Evolutionary conservation across 2,113 vertebrate genomes (phyloP).

Genomic region (Lepisosteus osseus): DNA sequence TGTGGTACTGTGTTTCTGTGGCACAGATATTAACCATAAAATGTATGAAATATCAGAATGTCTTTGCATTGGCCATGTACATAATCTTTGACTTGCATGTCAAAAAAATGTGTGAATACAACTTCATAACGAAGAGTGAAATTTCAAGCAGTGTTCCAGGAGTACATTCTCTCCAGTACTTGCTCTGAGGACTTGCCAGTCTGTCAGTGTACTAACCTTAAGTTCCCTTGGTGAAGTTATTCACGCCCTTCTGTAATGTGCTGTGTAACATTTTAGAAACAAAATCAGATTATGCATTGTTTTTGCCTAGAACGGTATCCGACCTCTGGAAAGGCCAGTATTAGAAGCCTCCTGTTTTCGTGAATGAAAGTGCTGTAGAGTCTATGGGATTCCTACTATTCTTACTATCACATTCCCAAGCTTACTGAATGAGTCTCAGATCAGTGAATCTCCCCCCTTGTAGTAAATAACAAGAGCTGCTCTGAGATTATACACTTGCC

Average conservation of each 20-base stretch:
- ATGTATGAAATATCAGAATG: not conserved
- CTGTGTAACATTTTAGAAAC: conserved; percentile 40
- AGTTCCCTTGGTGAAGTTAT: conserved; percentile 37
- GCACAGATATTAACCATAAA: not conserved
- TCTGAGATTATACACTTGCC: too few species aligned
- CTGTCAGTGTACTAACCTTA: not conserved
- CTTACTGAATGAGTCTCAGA: too few species aligned
- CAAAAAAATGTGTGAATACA: too few species aligned
- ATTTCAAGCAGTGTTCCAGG: not conserved
- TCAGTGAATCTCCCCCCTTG: too few species aligned
- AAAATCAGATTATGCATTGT: conserved; percentile 47
- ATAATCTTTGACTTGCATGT: too few species aligned
- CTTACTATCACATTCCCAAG: too few species aligned
- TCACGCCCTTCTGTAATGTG: conserved; percentile 28
- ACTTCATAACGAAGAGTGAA: not conserved
- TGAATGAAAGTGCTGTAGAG: too few species aligned
- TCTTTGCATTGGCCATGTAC: not conserved
- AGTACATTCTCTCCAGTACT: conserved; percentile 25
- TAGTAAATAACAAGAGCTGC: too few species aligned
- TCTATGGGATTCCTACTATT: too few species aligned
- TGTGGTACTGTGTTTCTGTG: conserved; percentile 27
- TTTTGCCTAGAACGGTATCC: conserved; percentile 46
- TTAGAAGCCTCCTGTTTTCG: not conserved
- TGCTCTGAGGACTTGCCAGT: conserved; percentile 16
- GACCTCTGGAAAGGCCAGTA: conserved; percentile 45